These are phyloP conservation scores for Heptascelio sp. DNA, from an alignment of 2,888 invertebrate genomes.

Conservation along the genomic window DNA sequence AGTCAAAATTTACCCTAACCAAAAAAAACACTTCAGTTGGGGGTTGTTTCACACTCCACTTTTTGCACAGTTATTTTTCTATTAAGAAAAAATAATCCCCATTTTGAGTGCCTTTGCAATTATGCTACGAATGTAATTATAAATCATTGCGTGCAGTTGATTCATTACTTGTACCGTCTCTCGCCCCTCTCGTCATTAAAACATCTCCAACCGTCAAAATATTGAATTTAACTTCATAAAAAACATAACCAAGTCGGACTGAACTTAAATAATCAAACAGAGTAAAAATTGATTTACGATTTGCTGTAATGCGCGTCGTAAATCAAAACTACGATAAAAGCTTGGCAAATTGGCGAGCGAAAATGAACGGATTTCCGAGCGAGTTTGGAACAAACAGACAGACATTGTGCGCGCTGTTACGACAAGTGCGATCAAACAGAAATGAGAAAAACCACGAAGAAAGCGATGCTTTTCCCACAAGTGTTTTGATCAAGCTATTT, in stretches of 20 bases:
- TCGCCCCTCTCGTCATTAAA: background rate
- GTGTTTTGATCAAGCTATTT: constrained; percentile 82
- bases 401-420: constrained; percentile 24
- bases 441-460: constrained; percentile 46
- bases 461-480: constrained; percentile 78
- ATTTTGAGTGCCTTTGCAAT: too few species aligned
- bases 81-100: background rate
- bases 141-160: too few species aligned
- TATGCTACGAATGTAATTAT: too few species aligned
- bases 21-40: too few species aligned
- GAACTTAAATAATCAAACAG: constrained; percentile 41
- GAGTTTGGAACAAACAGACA: constrained; percentile 14
- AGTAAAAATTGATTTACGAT: constrained; percentile 62
- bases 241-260: constrained; percentile 4
- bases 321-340: constrained; percentile 45
- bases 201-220: constrained; percentile 23
- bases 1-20: too few species aligned
- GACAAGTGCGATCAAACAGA: constrained; percentile 54
- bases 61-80: background rate
- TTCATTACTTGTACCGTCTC: too few species aligned
- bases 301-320: constrained; percentile 48
- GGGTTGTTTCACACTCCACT: too few species aligned
- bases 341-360: constrained; percentile 5
- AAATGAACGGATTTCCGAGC: background rate
- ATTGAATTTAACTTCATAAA: constrained; percentile 27